Evolutionary conservation across 2,113 vertebrate species (phyloP), one percentile per base, ranked within the genome.

Genomic region (Gambusia affinis): DNA sequence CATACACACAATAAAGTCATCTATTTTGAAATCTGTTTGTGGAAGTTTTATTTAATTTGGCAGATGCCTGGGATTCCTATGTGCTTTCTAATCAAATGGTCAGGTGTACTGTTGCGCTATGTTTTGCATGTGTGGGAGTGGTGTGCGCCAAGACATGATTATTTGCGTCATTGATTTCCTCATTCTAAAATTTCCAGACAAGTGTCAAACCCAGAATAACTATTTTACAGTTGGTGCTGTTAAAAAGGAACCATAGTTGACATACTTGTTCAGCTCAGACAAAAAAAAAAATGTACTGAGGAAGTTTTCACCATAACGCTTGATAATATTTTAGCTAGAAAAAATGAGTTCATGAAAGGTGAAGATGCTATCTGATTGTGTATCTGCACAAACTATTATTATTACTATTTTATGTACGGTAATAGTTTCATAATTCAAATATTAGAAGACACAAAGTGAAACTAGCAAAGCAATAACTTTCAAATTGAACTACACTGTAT

Each of bases 101-200:
- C 51, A 19, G n/a, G 24, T 57, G 22, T 57, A n/a, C 11, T 12
- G 6, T 31, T 60, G 70, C 42, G 31, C 63, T 64, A 27, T 28
- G 57, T 10, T 60, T 29, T 37, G 29, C 35, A 60, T 30, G 54
- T 44, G 33, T 33, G 61, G 70, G 33, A 67, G 44, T 33, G 77
- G 63, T 33, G 17, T 60, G 31, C 60, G 54, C 28, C 61, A 24
- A 42, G 30, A 29, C 79, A 6, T 81, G 42, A 62, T 64, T 30
- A 39, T 39, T n/a, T 22, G 24, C 19, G 30, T 73, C 70, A 51
- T 29, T 2, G 3, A 44, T 42, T 73, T 81, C 39, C 35, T 83
- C 75, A 65, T 75, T 76, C 61, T 39, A 66, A 28, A 64, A 24
- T 29, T 70, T 64, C 24, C 71, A 77, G 72, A 80, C 67, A 27